A percentile compares a stretch with the other conserved stretches of the same genome.
These are phyloP conservation scores for Lateolabrax maculatus DNA, from an alignment of 2,797 vertebrate species.

Conservation along the genomic window DNA sequence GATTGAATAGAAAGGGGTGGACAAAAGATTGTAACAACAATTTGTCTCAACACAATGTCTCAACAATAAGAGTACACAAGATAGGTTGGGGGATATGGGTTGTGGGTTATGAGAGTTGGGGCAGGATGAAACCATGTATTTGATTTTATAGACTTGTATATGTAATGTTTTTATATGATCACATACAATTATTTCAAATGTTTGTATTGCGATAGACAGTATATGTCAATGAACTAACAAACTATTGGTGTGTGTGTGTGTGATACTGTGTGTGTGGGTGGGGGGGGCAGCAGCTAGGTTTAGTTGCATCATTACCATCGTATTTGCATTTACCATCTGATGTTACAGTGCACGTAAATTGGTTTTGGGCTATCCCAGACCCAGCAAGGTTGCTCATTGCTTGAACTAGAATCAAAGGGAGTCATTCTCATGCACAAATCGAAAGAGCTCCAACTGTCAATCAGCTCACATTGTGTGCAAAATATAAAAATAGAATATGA, in stretches of 20 bases:
- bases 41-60: no score
- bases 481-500: neutral
- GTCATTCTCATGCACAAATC: neutral
- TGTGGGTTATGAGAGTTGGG: no score
- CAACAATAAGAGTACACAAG: no score
- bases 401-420: neutral
- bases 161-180: neutral
- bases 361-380: neutral
- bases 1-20: no score
- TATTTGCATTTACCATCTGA: conserved; percentile 13
- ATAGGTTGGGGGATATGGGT: no score
- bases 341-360: neutral
- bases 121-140: neutral
- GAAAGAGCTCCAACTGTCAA: neutral
- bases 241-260: neutral
- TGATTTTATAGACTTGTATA: neutral
- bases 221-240: no score
- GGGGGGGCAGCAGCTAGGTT: neutral
- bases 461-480: neutral
- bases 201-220: neutral
- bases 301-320: conserved; percentile 7
- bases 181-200: neutral
- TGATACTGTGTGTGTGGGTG: neutral
- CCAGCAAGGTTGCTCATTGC: neutral
- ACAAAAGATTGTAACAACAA: no score